A percentile compares a stretch with the other conserved stretches of the same genome.
phyloP scores from a whole-genome alignment of 2,888 invertebrate genomes.

The Acrobasis repandana region DNA sequence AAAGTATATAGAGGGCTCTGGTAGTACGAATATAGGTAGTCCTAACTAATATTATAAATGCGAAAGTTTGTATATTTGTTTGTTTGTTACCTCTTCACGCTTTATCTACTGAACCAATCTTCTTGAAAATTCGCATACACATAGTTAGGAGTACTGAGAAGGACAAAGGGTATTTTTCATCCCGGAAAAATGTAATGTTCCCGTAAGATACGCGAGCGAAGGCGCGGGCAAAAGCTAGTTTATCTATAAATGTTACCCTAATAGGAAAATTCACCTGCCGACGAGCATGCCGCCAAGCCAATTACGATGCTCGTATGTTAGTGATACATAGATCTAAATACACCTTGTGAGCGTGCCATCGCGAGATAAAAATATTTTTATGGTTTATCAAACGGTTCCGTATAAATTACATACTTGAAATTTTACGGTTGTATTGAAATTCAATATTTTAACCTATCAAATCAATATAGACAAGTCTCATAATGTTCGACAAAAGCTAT shows the following conservation, averaged over 20 bases:
- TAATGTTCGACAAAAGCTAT: background rate
- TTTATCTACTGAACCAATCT: no score
- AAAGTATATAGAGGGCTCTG: no score
- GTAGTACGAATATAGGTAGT: no score
- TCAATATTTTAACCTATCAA: background rate
- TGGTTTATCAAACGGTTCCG: background rate
- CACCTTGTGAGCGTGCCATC: slow-evolving; percentile 63
- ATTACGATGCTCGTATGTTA: slow-evolving; percentile 59
- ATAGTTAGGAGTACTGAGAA: no score
- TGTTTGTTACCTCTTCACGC: no score
- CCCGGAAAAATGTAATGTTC: no score
- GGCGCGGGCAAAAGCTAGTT: no score
- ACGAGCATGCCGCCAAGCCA: slow-evolving; percentile 51
- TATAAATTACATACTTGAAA: background rate
- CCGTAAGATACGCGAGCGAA: no score
- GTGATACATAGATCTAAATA: slow-evolving; percentile 63
- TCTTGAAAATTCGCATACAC: no score
- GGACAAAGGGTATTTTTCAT: no score
- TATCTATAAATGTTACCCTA: slow-evolving; percentile 43
- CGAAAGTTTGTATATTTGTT: no score
- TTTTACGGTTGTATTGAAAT: background rate
- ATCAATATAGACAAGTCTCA: background rate
- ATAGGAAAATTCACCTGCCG: slow-evolving; percentile 66
- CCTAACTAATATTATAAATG: no score
- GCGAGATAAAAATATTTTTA: slow-evolving; percentile 27